Evolutionary conservation across 2,888 invertebrate species (phyloP), one percentile per base, ranked within the genome.

Genomic region (Cerceris ruficornis): DNA sequence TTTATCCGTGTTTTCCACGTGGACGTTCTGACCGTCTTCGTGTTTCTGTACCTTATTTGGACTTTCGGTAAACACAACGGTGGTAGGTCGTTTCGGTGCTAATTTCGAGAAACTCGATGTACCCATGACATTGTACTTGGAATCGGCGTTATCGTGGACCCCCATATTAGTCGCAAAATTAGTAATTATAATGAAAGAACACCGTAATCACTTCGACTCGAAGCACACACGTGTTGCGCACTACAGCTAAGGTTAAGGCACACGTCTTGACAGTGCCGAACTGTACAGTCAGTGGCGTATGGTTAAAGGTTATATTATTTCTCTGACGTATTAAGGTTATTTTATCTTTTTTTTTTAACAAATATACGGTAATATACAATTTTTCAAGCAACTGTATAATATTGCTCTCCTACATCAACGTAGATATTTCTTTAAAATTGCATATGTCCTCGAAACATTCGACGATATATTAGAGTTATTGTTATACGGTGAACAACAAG

Each of bases 81-180:
- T 80, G 8, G 68, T 88, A 1, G 91, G 86, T 2, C 91, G 87
- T 81, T 92, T 92, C 2, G 87, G 84, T 13, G 88, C 83, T 28
- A 91, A 68, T 80, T 91, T 91, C 0, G 89, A 85, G 50, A 91
- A 91, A 81, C 85, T 88, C 17, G 91, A 88, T 54, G 80, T 84
- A 4, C 88, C 88, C 81, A 90, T 88, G 7, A 89, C 70, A 15
- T 83, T 90, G 79, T 92, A 91, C 68, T 92, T 92, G 0, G 92
- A 91, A 69, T 92, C 92, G 13, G 85, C 82, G 66, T 90, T 89
- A 71, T 92, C 92, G 86, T 92, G 91, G 43, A 92, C 92, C 41
- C 92, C 92, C 92, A 92, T 92, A 13, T 76, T 28, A 46, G 50
- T 41, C 57, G 15, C 62, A 15, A 43, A 49, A 11, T 50, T 59